These are phyloP conservation scores for Brachyistius frenatus DNA, from an alignment of 2,113 vertebrate species.

Conservation along the genomic window DNA sequence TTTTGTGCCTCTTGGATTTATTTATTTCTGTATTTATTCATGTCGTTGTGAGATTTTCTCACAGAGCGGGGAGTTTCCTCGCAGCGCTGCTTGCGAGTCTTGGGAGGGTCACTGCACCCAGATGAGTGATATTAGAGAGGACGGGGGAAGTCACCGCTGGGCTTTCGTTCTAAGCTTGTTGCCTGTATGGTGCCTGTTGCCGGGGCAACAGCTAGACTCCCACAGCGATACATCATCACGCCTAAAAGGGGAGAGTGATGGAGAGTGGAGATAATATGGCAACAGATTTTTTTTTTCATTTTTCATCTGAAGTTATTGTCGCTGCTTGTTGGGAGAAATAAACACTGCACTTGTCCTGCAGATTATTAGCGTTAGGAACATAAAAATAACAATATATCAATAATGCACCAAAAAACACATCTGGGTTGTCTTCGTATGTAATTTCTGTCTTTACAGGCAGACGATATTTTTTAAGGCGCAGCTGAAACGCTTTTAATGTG, in stretches of 20 bases:
- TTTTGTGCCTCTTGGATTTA: slow-evolving; percentile 19
- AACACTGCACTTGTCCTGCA: neutral
- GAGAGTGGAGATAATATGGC: slow-evolving; percentile 47
- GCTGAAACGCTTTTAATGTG: no score
- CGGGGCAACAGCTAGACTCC: slow-evolving; percentile 71
- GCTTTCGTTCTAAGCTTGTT: slow-evolving; percentile 69
- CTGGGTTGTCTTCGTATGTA: no score
- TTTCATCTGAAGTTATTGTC: slow-evolving; percentile 15
- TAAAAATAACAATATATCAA: neutral
- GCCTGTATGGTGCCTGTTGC: slow-evolving; percentile 61
- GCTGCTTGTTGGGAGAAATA: neutral
- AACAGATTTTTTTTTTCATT: slow-evolving; percentile 36
- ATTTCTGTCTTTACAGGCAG: no score
- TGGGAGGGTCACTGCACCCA: slow-evolving; percentile 49
- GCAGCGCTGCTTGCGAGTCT: neutral
- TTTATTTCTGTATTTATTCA: slow-evolving; percentile 12
- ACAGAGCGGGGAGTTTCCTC: slow-evolving; percentile 12
- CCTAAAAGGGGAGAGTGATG: slow-evolving; percentile 45
- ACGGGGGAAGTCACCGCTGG: slow-evolving; percentile 62
- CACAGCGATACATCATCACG: slow-evolving; percentile 62
- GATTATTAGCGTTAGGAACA: neutral
- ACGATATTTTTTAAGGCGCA: no score
- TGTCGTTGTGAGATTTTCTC: neutral
- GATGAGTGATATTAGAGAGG: slow-evolving; percentile 62
- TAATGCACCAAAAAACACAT: no score